These are phyloP conservation scores for Drosophila azteca DNA, from an alignment of 1,140 invertebrate species.

Conservation along the genomic window DNA sequence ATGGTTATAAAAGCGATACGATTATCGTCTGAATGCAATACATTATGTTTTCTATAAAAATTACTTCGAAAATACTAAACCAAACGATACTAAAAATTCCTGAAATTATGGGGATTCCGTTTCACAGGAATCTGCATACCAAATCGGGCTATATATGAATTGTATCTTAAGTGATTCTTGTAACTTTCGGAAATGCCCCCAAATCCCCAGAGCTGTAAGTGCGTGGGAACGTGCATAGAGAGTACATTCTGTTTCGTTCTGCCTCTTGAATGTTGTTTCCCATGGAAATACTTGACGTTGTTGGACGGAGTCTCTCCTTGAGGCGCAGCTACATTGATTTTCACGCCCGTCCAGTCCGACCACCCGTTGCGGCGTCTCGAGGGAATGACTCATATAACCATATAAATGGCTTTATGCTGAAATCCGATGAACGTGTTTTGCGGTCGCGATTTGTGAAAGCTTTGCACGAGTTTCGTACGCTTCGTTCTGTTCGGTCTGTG, in stretches of 20 bases:
- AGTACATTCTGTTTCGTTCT: too few relatives aligned
- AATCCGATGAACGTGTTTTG: constrained; percentile 62
- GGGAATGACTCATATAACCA: constrained; percentile 59
- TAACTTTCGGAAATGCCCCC: too few relatives aligned
- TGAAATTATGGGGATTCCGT: too few relatives aligned
- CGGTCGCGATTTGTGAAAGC: constrained; percentile 32
- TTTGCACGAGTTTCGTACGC: constrained; percentile 11
- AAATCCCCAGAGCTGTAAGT: neutral
- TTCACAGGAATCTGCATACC: too few relatives aligned
- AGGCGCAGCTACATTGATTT: constrained; percentile 45
- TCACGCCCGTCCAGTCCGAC: constrained; percentile 19
- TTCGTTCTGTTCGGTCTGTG: neutral
- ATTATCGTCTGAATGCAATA: too few relatives aligned
- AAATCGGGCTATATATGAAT: too few relatives aligned
- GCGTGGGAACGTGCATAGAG: constrained; percentile 31
- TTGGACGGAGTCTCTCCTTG: neutral
- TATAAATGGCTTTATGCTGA: constrained; percentile 39
- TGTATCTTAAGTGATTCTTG: too few relatives aligned
- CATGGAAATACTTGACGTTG: neutral
- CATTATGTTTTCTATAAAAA: too few relatives aligned
- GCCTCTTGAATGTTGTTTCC: too few relatives aligned
- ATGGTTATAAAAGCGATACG: neutral
- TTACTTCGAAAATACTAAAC: too few relatives aligned
- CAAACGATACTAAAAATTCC: too few relatives aligned
- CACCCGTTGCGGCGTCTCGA: constrained; percentile 27